Base-by-base conservation (phyloP, 2,797 vertebrate genomes). In the Glossophaga mutica region DNA sequence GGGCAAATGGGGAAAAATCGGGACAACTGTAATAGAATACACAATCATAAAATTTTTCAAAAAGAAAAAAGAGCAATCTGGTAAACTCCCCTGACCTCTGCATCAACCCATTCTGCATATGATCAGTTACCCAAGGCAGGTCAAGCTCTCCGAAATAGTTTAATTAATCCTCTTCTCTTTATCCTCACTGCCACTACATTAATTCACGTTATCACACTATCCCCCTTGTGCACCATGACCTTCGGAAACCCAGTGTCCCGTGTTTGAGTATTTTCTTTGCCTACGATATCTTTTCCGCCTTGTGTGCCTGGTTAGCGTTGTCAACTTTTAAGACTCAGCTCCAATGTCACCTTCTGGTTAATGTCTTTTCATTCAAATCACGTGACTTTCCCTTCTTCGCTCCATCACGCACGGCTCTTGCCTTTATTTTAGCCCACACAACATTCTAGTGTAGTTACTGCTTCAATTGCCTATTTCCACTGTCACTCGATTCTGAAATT, bases 401-500 rank as follows among this genome's bases (percentile, higher is more conserved):
- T 68, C 34, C 37, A 70, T 90, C 50, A 48, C 24, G 65, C 18
- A 19, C 55, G 74, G 6, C 39, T 39, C 42, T 84, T 52, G 48
- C 9, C 57, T 90, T 52, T 67, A 65, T 59, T 78, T 91, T 67
- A 82, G 55, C 48, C 73, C 57, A 67, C 3, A 29, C 42, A 32
- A 32, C n/a, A 67, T 70, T 95, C 70, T 76, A 37, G 26, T 83
- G 29, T 67, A 78, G 65, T 92, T 70, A 57, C 68, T 77, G 29
- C 32, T 68, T 95, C 84, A 73, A 73, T 50, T 52, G 3, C 76
- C 57, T 94, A 15, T 48, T 79, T 94, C 24, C 70, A 79, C 34
- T 87, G 90, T 89, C 37, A 68, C 82, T 87, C 44, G 24, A 87
- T 87, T 62, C 37, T 59, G 48, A 96, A 94, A 71, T 73, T 71